Base-by-base conservation (phyloP, 2,113 vertebrate species). In the Notothenia rossii region DNA sequence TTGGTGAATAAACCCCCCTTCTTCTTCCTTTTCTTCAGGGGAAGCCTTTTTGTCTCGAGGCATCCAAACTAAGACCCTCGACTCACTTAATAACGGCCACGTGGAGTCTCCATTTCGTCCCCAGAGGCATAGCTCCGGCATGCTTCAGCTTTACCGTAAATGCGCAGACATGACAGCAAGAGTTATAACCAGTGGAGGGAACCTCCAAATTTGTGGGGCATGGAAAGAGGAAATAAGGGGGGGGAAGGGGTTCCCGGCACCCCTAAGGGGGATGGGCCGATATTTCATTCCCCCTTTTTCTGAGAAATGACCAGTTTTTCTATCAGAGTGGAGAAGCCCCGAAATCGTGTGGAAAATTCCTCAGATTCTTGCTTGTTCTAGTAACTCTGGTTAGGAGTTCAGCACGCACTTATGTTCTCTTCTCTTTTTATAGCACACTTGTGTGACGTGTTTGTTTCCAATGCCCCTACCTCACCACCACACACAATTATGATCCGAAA, bases 111-210 rank as follows among this genome's bases (percentile, higher is more conserved):
- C 70, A 45, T 58, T 73, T 59, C 40, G 50, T 60, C 89, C 76
- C 58, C 46, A 8, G 75, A 81, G 84, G 79, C 69, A 22, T 62
- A 58, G 20, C 56, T 73, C 8, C 36, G 50, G 72, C 76, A 40
- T 79, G 82, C 75, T 55, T 83, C 82, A 83, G 80, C 70, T 80
- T 93, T 94, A 92, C 89, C 69, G 79, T 92, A 89, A 94, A 87
- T 40, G 45, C 75, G 73, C 65, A 61, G 77, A 89, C 86, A 75
- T 82, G 88, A 83, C 88, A 86, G 71, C 66, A 78, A 82, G 85
- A 93, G 65, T 91, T 92, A 93, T 72, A 83, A 72, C 60, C 73
- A 50, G 40, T 17, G 56, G 71, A 88, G 81, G 73, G 80, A 85
- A 86, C 75, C 79, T 82, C 86, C 80, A 10, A 1, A 72, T 79